Evolutionary conservation across 2,888 invertebrate species (phyloP).

Genomic region (Drosophila meridiana): DNA sequence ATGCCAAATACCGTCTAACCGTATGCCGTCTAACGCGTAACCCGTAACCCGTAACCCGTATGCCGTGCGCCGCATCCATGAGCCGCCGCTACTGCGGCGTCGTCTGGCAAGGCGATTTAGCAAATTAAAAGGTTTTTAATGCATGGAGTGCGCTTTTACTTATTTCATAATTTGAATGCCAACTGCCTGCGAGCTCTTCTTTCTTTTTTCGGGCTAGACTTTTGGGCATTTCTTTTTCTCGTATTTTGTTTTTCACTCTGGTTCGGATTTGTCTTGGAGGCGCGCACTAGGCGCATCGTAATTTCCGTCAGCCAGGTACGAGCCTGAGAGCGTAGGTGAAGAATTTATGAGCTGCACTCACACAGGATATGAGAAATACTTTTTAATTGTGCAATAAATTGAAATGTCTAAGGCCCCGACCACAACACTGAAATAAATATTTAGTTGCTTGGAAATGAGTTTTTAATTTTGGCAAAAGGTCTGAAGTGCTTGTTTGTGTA

Average conservation of each 20-base stretch:
- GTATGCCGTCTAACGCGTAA: no score
- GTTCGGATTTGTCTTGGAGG: constrained; percentile 10
- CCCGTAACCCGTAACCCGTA: not conserved
- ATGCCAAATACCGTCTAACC: not conserved
- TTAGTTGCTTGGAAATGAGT: constrained; percentile 50
- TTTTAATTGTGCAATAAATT: constrained; percentile 74
- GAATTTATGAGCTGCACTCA: constrained; percentile 52
- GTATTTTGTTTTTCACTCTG: constrained; percentile 8
- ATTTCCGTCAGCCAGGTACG: constrained; percentile 56
- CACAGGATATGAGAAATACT: constrained; percentile 72
- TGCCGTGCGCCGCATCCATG: constrained; percentile 23
- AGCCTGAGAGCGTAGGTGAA: constrained; percentile 48
- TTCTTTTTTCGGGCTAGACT: constrained; percentile 42
- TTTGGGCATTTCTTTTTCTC: constrained; percentile 27
- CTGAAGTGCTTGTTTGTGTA: constrained; percentile 20
- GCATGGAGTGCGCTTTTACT: constrained; percentile 83
- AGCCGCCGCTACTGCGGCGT: constrained; percentile 46
- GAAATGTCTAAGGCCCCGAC: constrained; percentile 32
- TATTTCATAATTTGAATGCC: constrained; percentile 81
- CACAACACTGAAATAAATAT: constrained; percentile 38
- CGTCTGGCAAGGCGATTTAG: constrained; percentile 84
- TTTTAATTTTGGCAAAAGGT: constrained; percentile 34
- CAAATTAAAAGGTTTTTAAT: constrained; percentile 85
- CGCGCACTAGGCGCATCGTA: constrained; percentile 49
- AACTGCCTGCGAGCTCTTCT: constrained; percentile 54